A percentile compares a stretch with the other conserved stretches of the same genome.
Conservation (phyloP, 2,113 vertebrate genomes). For the Ellobius talpinus region DNA sequence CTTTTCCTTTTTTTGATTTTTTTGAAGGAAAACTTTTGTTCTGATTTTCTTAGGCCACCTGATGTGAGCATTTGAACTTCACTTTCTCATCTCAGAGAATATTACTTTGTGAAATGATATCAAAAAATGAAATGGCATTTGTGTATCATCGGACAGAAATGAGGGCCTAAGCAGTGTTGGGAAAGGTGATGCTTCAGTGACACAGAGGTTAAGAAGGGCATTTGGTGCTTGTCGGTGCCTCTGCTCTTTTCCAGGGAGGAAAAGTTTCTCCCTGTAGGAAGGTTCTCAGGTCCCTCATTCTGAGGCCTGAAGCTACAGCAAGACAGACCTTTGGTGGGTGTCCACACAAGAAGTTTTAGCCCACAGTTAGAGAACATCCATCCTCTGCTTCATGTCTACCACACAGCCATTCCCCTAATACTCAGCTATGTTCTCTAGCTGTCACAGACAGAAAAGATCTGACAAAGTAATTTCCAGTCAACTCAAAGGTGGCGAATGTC, state of each 20-base stretch:
- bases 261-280: background rate
- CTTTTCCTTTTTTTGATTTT: background rate
- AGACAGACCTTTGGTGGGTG: background rate
- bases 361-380: background rate
- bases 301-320: background rate
- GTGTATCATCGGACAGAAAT: slow-evolving; percentile 46
- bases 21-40: slow-evolving; percentile 59
- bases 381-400: background rate
- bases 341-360: background rate
- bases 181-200: background rate
- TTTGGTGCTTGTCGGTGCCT: background rate
- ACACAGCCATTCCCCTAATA: background rate
- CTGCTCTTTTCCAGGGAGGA: background rate
- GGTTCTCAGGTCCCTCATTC: background rate
- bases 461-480: background rate
- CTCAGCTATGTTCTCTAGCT: background rate
- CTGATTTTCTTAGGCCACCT: slow-evolving; percentile 50
- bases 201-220: background rate
- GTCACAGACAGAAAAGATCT: background rate
- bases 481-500: background rate
- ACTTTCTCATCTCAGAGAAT: slow-evolving; percentile 49
- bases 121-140: slow-evolving; percentile 56
- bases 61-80: slow-evolving; percentile 41
- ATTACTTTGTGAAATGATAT: slow-evolving; percentile 60
- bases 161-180: background rate